Percentiles rank a stretch among this genome's conserved stretches.
These are phyloP conservation scores for Limanda limanda DNA, from an alignment of 2,113 vertebrate genomes.

Conservation along the genomic window DNA sequence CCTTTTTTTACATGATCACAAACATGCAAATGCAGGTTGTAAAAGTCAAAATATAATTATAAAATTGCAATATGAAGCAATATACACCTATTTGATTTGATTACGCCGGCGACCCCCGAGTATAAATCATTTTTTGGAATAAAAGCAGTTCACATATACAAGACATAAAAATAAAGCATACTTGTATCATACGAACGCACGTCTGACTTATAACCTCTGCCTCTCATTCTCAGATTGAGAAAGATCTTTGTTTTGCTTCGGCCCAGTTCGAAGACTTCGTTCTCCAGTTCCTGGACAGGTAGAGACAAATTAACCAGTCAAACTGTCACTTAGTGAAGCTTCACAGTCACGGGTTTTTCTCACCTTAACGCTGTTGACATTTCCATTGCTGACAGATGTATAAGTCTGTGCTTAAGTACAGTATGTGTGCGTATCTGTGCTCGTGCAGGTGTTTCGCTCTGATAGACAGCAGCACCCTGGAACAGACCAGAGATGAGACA, in stretches of 20 bases:
- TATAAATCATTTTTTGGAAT: not conserved
- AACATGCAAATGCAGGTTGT: not conserved
- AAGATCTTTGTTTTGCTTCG: slow-evolving; percentile 93
- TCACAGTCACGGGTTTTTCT: slow-evolving; percentile 34
- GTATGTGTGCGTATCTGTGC: slow-evolving; percentile 17
- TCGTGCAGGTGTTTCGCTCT: slow-evolving; percentile 93
- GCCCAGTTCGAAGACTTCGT: slow-evolving; percentile 98
- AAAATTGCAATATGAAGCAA: no score
- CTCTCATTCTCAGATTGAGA: slow-evolving; percentile 86
- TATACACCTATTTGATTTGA: not conserved
- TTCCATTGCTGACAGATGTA: slow-evolving; percentile 26
- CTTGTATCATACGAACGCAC: slow-evolving; percentile 1
- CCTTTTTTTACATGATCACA: not conserved
- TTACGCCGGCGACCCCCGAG: no score
- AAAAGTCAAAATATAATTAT: no score
- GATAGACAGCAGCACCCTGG: slow-evolving; percentile 96
- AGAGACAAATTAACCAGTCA: slow-evolving; percentile 50
- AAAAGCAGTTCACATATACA: not conserved
- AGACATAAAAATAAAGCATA: not conserved
- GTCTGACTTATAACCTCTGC: not conserved
- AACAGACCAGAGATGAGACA: slow-evolving; percentile 96
- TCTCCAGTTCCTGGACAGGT: slow-evolving; percentile 98
- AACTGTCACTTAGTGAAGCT: slow-evolving; percentile 52
- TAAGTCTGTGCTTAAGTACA: slow-evolving; percentile 36
- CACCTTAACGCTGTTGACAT: slow-evolving; percentile 44